A percentile compares a stretch with the other conserved stretches of the same genome.
Evolutionary conservation across 2,113 vertebrate species (phyloP).

Genomic region (Notarius lentiginosus): DNA sequence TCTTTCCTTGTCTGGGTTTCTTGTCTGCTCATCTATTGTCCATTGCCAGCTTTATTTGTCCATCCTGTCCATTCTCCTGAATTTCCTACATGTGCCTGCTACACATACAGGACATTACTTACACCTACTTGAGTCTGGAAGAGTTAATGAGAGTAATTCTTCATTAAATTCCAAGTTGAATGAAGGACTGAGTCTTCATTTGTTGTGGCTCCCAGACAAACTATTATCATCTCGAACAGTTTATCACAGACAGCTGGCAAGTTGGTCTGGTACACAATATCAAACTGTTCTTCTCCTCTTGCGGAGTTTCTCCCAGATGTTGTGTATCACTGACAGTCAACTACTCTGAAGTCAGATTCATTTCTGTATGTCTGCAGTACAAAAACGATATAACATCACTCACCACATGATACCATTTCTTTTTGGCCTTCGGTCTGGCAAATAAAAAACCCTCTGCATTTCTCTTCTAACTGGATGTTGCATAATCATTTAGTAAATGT

Average conservation of each 20-base stretch:
- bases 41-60: background rate
- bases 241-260: slow-evolving; percentile 5
- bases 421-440: background rate
- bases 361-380: background rate
- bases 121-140: slow-evolving; percentile 1
- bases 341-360: background rate
- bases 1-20: background rate
- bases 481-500: background rate
- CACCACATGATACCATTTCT: background rate
- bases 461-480: background rate
- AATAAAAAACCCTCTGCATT: background rate
- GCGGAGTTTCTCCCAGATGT: background rate
- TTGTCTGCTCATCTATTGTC: slow-evolving; percentile 20
- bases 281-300: background rate
- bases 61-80: slow-evolving; percentile 14
- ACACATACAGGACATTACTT: background rate
- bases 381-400: background rate
- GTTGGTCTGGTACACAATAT: background rate
- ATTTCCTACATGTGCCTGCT: background rate
- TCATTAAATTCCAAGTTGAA: slow-evolving; percentile 9
- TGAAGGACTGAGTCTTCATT: slow-evolving; percentile 8
- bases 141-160: background rate
- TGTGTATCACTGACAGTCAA: background rate
- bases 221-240: slow-evolving; percentile 1
- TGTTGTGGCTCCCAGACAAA: slow-evolving; percentile 4